A percentile compares a stretch with the other conserved stretches of the same genome.
These are phyloP conservation scores for Leucoraja erinaceus DNA, from an alignment of 2,113 vertebrate species.

Conservation along the genomic window DNA sequence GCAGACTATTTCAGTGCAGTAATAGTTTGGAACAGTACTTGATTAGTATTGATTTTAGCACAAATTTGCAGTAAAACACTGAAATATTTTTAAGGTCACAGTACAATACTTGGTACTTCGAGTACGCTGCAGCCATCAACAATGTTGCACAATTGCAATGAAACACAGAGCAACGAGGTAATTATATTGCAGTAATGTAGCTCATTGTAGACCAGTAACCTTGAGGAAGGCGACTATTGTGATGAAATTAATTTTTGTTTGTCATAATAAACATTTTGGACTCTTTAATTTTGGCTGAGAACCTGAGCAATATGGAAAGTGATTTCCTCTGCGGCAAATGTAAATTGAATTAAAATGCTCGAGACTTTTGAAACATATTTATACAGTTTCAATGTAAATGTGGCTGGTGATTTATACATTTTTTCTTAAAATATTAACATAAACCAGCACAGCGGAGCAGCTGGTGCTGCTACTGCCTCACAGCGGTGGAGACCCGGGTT, in stretches of 20 bases:
- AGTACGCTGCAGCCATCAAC: not conserved
- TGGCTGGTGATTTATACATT: not conserved
- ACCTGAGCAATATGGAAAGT: not conserved
- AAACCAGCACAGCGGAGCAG: no score
- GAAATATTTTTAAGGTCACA: not conserved
- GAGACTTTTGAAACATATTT: not conserved
- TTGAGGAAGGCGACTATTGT: not conserved
- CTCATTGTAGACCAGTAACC: not conserved
- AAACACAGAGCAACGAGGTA: not conserved
- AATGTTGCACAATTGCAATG: not conserved
- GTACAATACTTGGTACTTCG: not conserved
- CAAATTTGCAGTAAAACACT: not conserved
- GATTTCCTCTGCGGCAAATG: not conserved
- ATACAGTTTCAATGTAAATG: not conserved
- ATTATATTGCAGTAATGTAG: not conserved
- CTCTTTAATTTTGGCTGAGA: not conserved
- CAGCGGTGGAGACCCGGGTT: no score
- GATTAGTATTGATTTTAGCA: conserved; percentile 32
- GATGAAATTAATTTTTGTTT: not conserved
- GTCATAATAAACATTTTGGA: not conserved
- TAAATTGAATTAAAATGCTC: not conserved
- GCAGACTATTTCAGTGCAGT: not conserved
- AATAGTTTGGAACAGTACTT: not conserved
- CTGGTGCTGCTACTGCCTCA: no score
- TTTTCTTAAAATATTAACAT: not conserved